These are phyloP conservation scores for Natrix natrix DNA, from an alignment of 2,797 vertebrate genomes.

Conservation along the genomic window DNA sequence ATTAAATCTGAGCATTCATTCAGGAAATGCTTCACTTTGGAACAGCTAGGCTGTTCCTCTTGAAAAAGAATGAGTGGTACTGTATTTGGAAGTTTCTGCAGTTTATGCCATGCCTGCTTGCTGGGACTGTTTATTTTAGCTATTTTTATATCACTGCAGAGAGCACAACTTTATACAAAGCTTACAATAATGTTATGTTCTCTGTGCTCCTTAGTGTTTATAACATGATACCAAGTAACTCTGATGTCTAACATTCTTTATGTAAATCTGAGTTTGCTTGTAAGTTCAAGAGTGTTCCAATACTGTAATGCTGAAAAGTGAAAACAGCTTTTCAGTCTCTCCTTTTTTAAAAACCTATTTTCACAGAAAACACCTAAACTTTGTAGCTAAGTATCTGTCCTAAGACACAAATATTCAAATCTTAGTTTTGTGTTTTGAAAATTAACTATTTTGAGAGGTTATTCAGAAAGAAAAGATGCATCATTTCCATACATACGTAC, in stretches of 20 bases:
- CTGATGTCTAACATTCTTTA: constrained; percentile 30
- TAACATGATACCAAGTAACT: constrained; percentile 38
- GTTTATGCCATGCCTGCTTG: constrained; percentile 7
- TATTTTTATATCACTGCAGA: constrained; percentile 49
- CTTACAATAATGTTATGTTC: background rate
- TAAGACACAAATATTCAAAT: background rate
- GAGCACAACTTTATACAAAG: constrained; percentile 3
- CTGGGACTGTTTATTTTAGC: constrained; percentile 33
- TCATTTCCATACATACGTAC: background rate
- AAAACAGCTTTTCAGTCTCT: constrained; percentile 22
- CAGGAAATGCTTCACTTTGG: background rate
- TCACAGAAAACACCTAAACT: background rate
- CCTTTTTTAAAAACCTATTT: background rate
- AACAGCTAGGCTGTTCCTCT: background rate
- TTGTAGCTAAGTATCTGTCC: background rate
- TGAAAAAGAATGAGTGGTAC: background rate
- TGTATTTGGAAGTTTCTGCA: background rate
- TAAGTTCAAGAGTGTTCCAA: constrained; percentile 9
- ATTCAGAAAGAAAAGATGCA: background rate
- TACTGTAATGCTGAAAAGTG: constrained; percentile 28
- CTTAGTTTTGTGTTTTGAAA: background rate
- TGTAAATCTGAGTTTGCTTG: background rate
- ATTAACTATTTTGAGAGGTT: background rate
- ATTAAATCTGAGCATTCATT: background rate
- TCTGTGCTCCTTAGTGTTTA: background rate